Base-by-base conservation (phyloP, 2,888 invertebrate species). In the Cryptus viduatorius region DNA sequence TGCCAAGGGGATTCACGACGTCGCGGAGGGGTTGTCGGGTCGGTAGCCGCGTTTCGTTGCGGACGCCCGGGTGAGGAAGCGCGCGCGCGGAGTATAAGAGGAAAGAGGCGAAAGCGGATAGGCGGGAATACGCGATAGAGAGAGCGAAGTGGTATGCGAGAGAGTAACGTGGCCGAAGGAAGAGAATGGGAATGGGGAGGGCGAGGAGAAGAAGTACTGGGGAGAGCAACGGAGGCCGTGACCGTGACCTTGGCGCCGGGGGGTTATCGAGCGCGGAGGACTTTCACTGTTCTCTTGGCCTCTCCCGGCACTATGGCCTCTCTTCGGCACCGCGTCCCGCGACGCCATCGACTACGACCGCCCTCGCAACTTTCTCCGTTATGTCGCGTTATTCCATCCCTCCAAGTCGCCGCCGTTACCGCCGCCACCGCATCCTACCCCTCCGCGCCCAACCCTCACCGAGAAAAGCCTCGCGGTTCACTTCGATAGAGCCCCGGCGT, bases 191-290 rank as follows among this genome's bases (percentile, higher is more conserved):
- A 64, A 46, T 59, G 59, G 76, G 80, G 76, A 71, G 80, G 37
- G 4, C 37, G 37, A 37, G 8, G 7, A 37, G 37, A 37, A 37
- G 37, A 37, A 46, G 29, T 72, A 80, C 72, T 16, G 80, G 76
- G 44, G 73, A 44, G 53, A 75, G 82, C 73, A 82, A 81, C 65
- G 88, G 89, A 90, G 89, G 90, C 91, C 90, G 86, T 89, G 92
- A 90, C 93, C 93, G 90, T 93, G 93, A 93, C 93, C 93, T 93
- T 93, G 93, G 86, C 82, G 90, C 81, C 80, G 79, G 64, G 83
- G 85, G 89, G 91, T 93, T 93, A 93, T 93, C 91, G 93, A 93
- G 91, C 92, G 93, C 84, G 89, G 19, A 89, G 91, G 88, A 92
- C 92, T 93, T 92, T 93, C 91, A 91, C 92, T 89, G 86, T 84